Evolutionary conservation across 2,113 vertebrate species (phyloP).

Genomic region (Silurus asotus): DNA sequence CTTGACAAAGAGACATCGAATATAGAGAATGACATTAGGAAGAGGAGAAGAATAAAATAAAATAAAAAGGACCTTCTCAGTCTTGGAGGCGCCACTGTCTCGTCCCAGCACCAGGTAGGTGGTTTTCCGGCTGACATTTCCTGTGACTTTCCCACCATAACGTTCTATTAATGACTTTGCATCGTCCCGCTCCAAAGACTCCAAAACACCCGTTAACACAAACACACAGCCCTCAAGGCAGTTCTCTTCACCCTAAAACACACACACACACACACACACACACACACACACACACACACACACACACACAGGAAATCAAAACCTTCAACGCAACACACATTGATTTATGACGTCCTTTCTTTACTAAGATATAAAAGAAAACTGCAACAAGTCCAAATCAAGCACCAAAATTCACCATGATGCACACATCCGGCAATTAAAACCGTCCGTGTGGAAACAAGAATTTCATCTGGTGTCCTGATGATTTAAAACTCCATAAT

Average conservation of each 20-base stretch:
- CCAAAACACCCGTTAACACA: slow-evolving; percentile 92
- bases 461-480: no score
- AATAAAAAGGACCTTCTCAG: slow-evolving; percentile 78
- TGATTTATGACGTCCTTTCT: no score
- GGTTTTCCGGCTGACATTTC: slow-evolving; percentile 94
- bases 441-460: no score
- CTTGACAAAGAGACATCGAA: not conserved
- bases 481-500: no score
- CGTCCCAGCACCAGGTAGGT: slow-evolving; percentile 90
- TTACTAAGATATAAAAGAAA: no score
- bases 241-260: slow-evolving; percentile 94
- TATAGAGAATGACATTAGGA: not conserved
- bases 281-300: slow-evolving; percentile 64
- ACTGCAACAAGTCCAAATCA: no score
- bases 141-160: slow-evolving; percentile 94
- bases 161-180: slow-evolving; percentile 91
- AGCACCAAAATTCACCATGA: no score
- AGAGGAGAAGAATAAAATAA: not conserved
- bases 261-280: slow-evolving; percentile 90
- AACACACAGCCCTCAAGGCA: slow-evolving; percentile 93
- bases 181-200: slow-evolving; percentile 93
- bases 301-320: not conserved
- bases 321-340: no score
- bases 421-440: no score
- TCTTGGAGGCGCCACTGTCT: slow-evolving; percentile 87